These are phyloP conservation scores for Drosophila kuntzei DNA, from an alignment of 2,888 invertebrate genomes.

Conservation along the genomic window DNA sequence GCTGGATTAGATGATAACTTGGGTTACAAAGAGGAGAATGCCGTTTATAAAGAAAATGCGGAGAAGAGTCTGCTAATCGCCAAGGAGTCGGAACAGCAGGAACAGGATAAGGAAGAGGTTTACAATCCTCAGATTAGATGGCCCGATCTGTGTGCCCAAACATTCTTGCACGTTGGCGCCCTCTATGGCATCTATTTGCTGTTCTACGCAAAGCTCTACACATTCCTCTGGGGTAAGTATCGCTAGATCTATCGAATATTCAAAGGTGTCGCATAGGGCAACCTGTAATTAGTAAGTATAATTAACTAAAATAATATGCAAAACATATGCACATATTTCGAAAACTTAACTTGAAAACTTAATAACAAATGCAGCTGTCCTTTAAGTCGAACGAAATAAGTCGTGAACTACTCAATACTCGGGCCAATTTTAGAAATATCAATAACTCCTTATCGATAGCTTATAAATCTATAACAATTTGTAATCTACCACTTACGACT, in stretches of 20 bases:
- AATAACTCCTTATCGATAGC: conserved; percentile 13
- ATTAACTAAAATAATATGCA: not conserved
- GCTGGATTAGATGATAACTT: conserved; percentile 64
- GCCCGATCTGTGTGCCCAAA: conserved; percentile 90
- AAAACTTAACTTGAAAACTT: not conserved
- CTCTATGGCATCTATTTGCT: conserved; percentile 90
- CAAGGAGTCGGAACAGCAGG: conserved; percentile 19
- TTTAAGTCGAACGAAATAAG: not conserved
- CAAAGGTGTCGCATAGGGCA: not conserved
- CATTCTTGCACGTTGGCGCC: conserved; percentile 89
- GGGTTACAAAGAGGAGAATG: conserved; percentile 80
- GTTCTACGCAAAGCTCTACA: conserved; percentile 87
- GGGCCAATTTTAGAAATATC: not conserved
- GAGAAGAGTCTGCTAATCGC: conserved; percentile 15
- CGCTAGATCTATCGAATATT: not conserved
- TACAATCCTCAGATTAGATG: conserved; percentile 89
- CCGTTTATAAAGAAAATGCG: conserved; percentile 77
- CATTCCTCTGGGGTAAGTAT: conserved; percentile 90
- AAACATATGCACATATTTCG: not conserved
- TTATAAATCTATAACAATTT: conserved; percentile 6
- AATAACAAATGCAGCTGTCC: not conserved
- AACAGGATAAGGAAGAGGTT: conserved; percentile 49
- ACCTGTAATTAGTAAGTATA: not conserved
- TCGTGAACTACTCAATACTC: not conserved
- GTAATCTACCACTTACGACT: conserved; percentile 15